Conservation (phyloP, 2,888 invertebrate genomes). For the Mesochorus sp. region DNA sequence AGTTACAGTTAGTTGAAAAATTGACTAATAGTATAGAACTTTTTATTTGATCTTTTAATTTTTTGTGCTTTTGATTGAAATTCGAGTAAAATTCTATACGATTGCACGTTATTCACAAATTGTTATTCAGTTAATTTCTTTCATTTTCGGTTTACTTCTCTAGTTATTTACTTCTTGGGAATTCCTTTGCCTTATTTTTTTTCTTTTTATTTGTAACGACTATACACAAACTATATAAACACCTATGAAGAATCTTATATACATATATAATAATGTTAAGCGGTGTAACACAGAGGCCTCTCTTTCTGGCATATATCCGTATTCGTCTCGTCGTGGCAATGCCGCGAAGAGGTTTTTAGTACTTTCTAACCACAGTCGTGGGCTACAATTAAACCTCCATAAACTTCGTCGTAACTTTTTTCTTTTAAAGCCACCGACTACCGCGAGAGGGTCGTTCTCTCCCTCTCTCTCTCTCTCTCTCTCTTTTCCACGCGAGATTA, state of each 20-base stretch:
- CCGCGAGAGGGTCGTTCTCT: slow-evolving; percentile 58
- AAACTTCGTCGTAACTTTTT: slow-evolving; percentile 79
- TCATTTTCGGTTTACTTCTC: background rate
- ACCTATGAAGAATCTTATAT: slow-evolving; percentile 40
- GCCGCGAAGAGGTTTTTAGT: slow-evolving; percentile 75
- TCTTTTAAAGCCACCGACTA: slow-evolving; percentile 54
- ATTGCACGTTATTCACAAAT: too few species aligned
- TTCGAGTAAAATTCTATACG: too few species aligned
- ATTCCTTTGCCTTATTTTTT: slow-evolving; percentile 51
- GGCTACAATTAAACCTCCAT: slow-evolving; percentile 80
- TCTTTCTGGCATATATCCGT: slow-evolving; percentile 43
- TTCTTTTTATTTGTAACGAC: slow-evolving; percentile 36
- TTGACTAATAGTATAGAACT: background rate
- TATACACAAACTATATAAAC: slow-evolving; percentile 52
- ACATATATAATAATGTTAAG: slow-evolving; percentile 51
- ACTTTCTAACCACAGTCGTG: slow-evolving; percentile 80
- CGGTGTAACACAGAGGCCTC: slow-evolving; percentile 53
- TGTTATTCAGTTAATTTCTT: too few species aligned
- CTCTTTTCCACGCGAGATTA: slow-evolving; percentile 60
- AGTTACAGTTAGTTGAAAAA: background rate
- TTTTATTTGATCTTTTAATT: background rate
- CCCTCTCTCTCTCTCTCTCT: slow-evolving; percentile 65
- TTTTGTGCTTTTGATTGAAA: too few species aligned
- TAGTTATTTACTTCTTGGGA: slow-evolving; percentile 11
- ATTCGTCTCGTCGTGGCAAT: slow-evolving; percentile 38